Percentiles rank a stretch among this genome's conserved stretches.
Conservation (phyloP, 2,888 invertebrate genomes). For the Polyploca ridens region DNA sequence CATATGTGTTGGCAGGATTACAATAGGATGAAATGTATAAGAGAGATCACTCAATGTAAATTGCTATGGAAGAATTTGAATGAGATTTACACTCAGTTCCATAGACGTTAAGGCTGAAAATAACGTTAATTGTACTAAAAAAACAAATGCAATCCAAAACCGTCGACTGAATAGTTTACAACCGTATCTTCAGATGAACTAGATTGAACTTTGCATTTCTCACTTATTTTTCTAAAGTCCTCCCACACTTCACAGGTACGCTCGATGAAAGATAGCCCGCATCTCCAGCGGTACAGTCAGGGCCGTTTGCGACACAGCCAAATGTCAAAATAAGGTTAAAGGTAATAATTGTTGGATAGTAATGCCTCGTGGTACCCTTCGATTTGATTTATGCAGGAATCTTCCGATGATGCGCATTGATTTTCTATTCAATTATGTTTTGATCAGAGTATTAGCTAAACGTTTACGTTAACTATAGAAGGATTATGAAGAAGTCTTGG, state of each 20-base stretch:
- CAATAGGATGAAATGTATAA: no score
- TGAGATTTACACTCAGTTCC: no score
- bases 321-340: constrained; percentile 84
- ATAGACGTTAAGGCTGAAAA: no score
- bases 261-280: constrained; percentile 53
- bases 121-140: neutral
- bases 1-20: no score
- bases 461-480: neutral
- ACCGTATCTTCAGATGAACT: neutral
- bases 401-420: constrained; percentile 48
- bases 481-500: neutral
- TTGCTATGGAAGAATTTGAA: no score
- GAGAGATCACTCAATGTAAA: no score
- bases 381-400: constrained; percentile 77
- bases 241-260: constrained; percentile 21
- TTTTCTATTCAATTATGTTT: constrained; percentile 31
- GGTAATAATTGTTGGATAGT: constrained; percentile 73
- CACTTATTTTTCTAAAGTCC: neutral
- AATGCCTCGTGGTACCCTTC: constrained; percentile 51
- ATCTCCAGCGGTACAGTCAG: constrained; percentile 56
- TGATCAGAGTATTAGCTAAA: neutral
- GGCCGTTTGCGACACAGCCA: constrained; percentile 77
- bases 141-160: no score
- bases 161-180: neutral
- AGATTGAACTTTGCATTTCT: neutral